Percentiles rank a stretch among this genome's conserved stretches.
These are phyloP conservation scores for Polypterus bichir DNA, from an alignment of 2,113 vertebrate species.

Conservation along the genomic window DNA sequence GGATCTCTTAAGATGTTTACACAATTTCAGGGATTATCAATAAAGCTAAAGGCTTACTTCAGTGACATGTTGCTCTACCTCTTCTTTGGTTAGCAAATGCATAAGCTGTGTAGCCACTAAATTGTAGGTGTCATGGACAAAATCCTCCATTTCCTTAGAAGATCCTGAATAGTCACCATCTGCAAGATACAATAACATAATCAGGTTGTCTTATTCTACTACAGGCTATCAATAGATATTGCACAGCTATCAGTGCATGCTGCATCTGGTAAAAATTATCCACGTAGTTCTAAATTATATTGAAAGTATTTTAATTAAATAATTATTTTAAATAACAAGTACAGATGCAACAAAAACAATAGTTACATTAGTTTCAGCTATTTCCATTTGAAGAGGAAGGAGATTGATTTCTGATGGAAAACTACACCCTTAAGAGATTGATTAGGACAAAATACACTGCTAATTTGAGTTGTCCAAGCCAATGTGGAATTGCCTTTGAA, in stretches of 20 bases:
- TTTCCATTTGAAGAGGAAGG: too few relatives aligned
- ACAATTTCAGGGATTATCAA: too few relatives aligned
- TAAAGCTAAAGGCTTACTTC: not conserved
- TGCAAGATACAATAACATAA: constrained; percentile 3
- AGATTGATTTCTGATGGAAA: too few relatives aligned
- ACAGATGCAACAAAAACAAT: too few relatives aligned
- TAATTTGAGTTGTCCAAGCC: too few relatives aligned
- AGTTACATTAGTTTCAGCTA: too few relatives aligned
- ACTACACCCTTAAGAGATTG: too few relatives aligned
- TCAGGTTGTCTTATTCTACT: too few relatives aligned
- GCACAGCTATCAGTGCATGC: not conserved
- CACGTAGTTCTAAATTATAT: not conserved
- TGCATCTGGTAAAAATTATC: not conserved
- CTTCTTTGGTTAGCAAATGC: constrained; percentile 15
- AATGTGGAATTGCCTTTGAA: too few relatives aligned
- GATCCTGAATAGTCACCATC: constrained; percentile 11
- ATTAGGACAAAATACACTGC: too few relatives aligned
- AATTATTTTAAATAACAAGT: not conserved
- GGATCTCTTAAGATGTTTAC: too few relatives aligned
- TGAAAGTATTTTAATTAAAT: not conserved
- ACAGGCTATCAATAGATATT: not conserved
- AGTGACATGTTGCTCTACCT: constrained; percentile 13
- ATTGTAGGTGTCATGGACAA: constrained; percentile 24
- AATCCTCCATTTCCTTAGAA: constrained; percentile 24
- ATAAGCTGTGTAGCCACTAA: constrained; percentile 17